phyloP scores from a whole-genome alignment of 2,113 vertebrate species.

The Amazona vittata region DNA sequence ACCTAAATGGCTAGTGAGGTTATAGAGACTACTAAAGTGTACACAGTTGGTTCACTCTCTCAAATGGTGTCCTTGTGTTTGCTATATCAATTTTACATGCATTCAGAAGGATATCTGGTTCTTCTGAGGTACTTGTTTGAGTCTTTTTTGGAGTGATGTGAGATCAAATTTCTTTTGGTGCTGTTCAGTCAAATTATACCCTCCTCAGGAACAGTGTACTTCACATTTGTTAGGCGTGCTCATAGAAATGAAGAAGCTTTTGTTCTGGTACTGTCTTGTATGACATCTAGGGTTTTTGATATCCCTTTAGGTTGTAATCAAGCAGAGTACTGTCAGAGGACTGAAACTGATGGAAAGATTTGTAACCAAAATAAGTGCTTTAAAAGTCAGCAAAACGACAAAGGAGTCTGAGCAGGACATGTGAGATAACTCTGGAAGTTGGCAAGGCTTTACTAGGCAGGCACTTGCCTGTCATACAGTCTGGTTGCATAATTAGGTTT shows the following conservation, averaged over 20 bases:
- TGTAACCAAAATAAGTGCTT: neutral
- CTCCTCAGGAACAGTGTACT: neutral
- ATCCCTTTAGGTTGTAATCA: neutral
- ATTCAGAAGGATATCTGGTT: neutral
- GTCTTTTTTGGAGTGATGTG: neutral
- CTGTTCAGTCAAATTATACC: neutral
- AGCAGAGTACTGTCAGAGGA: neutral
- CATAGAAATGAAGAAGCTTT: neutral
- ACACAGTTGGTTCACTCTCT: conserved; percentile 44
- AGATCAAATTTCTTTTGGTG: conserved; percentile 11
- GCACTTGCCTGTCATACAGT: neutral
- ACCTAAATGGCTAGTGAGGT: conserved; percentile 57
- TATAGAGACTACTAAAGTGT: conserved; percentile 62
- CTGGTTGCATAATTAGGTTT: neutral
- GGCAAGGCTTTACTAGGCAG: neutral
- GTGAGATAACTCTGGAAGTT: neutral
- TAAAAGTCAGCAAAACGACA: neutral
- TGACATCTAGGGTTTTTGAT: neutral
- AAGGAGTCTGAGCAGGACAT: neutral
- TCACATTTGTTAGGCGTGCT: neutral
- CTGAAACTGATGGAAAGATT: neutral
- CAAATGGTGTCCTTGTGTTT: conserved; percentile 47
- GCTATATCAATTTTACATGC: conserved; percentile 60
- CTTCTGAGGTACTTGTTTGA: conserved; percentile 16
- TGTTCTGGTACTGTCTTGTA: neutral